Evolutionary conservation across 2,888 invertebrate genomes (phyloP).

Genomic region (Campoplex capitator): DNA sequence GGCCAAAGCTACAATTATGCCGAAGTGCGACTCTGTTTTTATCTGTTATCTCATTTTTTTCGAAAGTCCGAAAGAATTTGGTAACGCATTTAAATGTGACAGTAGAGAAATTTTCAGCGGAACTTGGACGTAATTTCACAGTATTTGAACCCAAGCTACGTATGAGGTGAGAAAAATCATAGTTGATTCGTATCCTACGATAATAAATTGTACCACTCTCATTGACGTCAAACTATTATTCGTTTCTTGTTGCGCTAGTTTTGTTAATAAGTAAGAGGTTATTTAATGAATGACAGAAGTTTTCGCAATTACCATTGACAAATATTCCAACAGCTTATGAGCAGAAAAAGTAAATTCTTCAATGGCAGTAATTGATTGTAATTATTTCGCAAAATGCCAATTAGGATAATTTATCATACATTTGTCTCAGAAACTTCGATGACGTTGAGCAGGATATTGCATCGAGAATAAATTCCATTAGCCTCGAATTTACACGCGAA

Average conservation of each 20-base stretch:
- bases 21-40: not conserved
- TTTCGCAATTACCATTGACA: not conserved
- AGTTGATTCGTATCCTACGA: not conserved
- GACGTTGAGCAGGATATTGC: constrained; percentile 55
- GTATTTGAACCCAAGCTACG: not conserved
- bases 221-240: not conserved
- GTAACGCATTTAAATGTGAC: not conserved
- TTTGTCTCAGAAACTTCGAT: constrained; percentile 3
- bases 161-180: not conserved
- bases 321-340: not conserved
- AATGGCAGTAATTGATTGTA: not conserved
- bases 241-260: not conserved
- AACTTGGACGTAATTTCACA: not conserved
- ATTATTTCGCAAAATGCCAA: constrained; percentile 33
- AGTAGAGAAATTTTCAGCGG: not conserved
- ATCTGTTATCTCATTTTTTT: constrained; percentile 4
- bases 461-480: constrained; percentile 33
- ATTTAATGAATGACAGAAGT: not conserved
- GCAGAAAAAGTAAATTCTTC: not conserved
- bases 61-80: not conserved
- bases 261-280: not conserved
- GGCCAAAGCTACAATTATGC: not conserved
- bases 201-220: not conserved
- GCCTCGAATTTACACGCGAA: not conserved
- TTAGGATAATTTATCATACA: not conserved